phyloP scores from a whole-genome alignment of 2,797 vertebrate genomes.

The Nothura maculosa region DNA sequence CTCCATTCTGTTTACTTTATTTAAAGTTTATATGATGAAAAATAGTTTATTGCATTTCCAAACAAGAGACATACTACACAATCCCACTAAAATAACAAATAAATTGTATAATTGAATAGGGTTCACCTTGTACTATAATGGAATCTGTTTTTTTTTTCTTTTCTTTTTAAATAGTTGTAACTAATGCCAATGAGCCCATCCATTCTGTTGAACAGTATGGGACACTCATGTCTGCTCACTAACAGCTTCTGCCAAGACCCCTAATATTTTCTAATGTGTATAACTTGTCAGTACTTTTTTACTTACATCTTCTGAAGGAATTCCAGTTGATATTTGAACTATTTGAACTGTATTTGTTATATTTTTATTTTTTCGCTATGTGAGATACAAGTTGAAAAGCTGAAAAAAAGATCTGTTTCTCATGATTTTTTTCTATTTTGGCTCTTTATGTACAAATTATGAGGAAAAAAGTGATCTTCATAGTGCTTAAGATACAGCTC shows the following conservation, averaged over 20 bases:
- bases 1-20: neutral
- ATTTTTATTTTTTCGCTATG: neutral
- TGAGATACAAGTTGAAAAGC: neutral
- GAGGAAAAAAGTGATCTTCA: slow-evolving; percentile 17
- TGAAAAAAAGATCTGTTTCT: slow-evolving; percentile 40
- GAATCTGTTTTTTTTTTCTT: neutral
- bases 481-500: slow-evolving; percentile 29
- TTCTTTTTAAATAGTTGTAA: neutral
- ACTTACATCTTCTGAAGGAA: neutral
- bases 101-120: neutral
- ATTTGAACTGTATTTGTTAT: neutral
- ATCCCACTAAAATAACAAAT: neutral
- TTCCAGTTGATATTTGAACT: neutral
- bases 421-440: slow-evolving; percentile 21
- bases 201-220: neutral
- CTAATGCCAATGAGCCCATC: neutral
- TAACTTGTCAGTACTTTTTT: neutral
- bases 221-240: neutral
- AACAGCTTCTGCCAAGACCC: neutral
- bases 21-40: neutral
- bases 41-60: neutral
- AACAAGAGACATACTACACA: neutral
- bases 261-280: neutral
- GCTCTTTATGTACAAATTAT: slow-evolving; percentile 33
- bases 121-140: rapidly evolving